Conservation (phyloP, 2,797 vertebrate species). For the Chromobotia macracanthus region DNA sequence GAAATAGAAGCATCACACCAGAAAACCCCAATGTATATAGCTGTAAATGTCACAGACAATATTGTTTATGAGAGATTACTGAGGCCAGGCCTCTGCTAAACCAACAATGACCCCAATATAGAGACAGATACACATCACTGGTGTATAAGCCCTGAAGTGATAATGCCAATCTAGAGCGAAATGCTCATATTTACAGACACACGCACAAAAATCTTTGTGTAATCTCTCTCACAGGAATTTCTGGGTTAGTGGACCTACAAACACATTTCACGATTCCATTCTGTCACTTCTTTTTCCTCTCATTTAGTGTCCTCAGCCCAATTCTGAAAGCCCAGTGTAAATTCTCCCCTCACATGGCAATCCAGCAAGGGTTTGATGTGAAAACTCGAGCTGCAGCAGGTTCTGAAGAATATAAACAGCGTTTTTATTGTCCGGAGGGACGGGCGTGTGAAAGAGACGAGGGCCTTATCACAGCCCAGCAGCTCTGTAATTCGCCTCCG, state of each 20-base stretch:
- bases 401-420: conserved; percentile 88
- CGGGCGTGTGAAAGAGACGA: conserved; percentile 80
- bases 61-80: conserved; percentile 78
- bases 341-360: conserved; percentile 65
- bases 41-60: conserved; percentile 76
- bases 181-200: conserved; percentile 64
- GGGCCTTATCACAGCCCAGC: conserved; percentile 92
- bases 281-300: conserved; percentile 12
- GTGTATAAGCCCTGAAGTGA: conserved; percentile 69
- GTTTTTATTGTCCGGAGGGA: conserved; percentile 84
- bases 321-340: conserved; percentile 40
- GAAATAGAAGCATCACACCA: conserved; percentile 53
- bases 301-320: conserved; percentile 25
- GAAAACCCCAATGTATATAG: conserved; percentile 50
- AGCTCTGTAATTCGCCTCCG: conserved; percentile 90
- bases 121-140: conserved; percentile 74
- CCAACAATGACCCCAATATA: conserved; percentile 77
- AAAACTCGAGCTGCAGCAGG: conserved; percentile 79
- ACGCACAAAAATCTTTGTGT: conserved; percentile 69
- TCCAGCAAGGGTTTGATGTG: conserved; percentile 76
- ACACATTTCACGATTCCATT: conserved; percentile 32
- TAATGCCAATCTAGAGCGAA: conserved; percentile 60
- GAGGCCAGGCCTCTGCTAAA: conserved; percentile 67
- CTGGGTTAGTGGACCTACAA: conserved; percentile 56
- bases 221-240: conserved; percentile 68